Conservation (phyloP, 2,113 vertebrate species). For the Haplochromis vanheusdeni region DNA sequence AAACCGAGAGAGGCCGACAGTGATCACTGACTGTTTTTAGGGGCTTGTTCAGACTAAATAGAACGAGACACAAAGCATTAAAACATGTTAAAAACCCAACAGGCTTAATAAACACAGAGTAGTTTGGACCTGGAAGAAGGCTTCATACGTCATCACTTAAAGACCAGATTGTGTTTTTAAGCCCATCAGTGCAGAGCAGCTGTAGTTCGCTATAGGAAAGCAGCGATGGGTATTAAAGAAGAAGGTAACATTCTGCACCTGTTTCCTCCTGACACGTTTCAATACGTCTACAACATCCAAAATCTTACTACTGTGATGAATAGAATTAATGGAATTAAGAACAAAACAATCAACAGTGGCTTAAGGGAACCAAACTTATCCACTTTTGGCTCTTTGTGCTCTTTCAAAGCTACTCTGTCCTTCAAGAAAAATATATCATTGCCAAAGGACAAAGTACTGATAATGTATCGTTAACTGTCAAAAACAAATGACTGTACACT, state of each 20-base stretch:
- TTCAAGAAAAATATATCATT: not conserved
- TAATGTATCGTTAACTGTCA: not conserved
- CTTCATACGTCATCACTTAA: not conserved
- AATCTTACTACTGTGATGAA: not conserved
- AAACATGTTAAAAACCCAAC: rapidly evolving
- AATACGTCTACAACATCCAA: not conserved
- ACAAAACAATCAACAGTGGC: not conserved
- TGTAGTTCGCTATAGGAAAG: not conserved
- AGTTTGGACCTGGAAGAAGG: not conserved
- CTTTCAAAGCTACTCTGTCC: constrained; percentile 6
- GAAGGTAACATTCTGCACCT: not conserved
- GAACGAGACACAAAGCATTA: not conserved
- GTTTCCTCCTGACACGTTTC: not conserved
- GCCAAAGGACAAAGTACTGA: not conserved
- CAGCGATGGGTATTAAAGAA: not conserved
- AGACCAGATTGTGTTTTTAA: not conserved
- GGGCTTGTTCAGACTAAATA: rapidly evolving
- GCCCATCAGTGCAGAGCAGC: not conserved
- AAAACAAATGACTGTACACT: not conserved
- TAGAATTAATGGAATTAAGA: not conserved
- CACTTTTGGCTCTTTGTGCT: not conserved
- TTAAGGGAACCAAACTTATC: not conserved
- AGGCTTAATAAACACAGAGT: not conserved
- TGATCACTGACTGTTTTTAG: not conserved
- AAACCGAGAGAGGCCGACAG: rapidly evolving